Base-by-base conservation (phyloP, 1,140 invertebrate species). In the Dendroctonus valens region DNA sequence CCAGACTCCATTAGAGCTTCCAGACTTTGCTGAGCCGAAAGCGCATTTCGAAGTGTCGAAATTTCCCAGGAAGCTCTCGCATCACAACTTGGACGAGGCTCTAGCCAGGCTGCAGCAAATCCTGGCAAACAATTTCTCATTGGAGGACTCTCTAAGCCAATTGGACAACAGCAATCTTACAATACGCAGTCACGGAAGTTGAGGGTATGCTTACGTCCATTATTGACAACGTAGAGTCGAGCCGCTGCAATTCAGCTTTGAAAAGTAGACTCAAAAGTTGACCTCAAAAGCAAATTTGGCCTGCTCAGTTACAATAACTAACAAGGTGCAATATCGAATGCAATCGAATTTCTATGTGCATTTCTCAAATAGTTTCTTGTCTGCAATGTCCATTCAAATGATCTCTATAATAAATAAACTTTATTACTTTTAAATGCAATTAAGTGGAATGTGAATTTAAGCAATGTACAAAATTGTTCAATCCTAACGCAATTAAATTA, bases 71-170 rank as follows among this genome's bases (percentile, higher is more conserved):
- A 55, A 70, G 57, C 11, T 55, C 5, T 15, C 41, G 53, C 84
- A 85, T 60, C 82, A 81, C 7, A 84, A 85, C 69, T 67, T 86
- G 12, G 84, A 86, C 69, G 82, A 82, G 0, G 85, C 85, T 11
- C 67, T 86, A 40, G 82, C 83, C 15, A 79, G 83, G 41, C 68
- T 86, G 60, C 84, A 86, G 69, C 82, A 85, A 75, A 84, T 86
- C 70, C 70, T 86, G 44, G 81, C 83, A 5, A 83, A 83, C 64
- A 86, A 85, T 74, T 85, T 85, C 67, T 79, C 80, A 50, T 73
- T 84, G 51, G 83, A 85, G 67, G 83, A 78, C 65, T 76, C 74
- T 9, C 58, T 83, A 59, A 81, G 79, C 0, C 80, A 73, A 72
- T 79, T 83, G 61, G 84, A 86, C 71, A 85, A 85, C 72, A 79